Evolutionary conservation across 2,113 vertebrate species (phyloP), one percentile per base, ranked within the genome.

Genomic region (Pelodiscus sinensis): DNA sequence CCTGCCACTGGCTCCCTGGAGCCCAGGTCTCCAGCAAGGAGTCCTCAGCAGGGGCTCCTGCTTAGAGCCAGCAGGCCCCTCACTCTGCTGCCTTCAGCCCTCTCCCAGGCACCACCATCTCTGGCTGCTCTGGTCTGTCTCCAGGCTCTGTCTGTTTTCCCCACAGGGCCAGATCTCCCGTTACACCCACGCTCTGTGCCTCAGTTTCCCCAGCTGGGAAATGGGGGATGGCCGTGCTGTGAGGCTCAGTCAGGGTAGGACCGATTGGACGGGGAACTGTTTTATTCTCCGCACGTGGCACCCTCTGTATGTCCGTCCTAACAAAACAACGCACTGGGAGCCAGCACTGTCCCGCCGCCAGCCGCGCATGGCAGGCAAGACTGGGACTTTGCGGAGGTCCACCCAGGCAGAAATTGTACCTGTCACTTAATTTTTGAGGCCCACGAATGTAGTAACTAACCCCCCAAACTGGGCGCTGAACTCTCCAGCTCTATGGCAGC

Each of bases 361-460:
- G 29, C 62, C 27, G 24, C 15, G 62, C 15, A 65, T 65, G 29
- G 62, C 62, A 65, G 29, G 62, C 62, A 31, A 31, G 62, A 29
- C 62, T 5, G 29, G 27, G 62, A 29, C 62, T 65, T 31, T 78
- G 29, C 15, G 1, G 8, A 79, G 57, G 78, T 25, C 3, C 14
- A 11, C 86, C 8, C 0, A 0, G 75, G 51, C 27, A 0, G 62
- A 85, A 85, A 3, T 16, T 31, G 25, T 29, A 65, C 29, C 29
- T 65, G 29, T 25, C 62, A 65, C 8, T 65, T 65, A 12, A 16
- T n/a, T 65, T 31, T 9, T 16, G 62, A 65, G 31, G 62, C 27
- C 62, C 14, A 29, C 14, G 62, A 65, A 31, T 16, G 27, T 65
- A n/a, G 27, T 9, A 65, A 14, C 27, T 31, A 44, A 44, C 44